phyloP scores from a whole-genome alignment of 2,113 vertebrate species.

The Lampris megalopsis region DNA sequence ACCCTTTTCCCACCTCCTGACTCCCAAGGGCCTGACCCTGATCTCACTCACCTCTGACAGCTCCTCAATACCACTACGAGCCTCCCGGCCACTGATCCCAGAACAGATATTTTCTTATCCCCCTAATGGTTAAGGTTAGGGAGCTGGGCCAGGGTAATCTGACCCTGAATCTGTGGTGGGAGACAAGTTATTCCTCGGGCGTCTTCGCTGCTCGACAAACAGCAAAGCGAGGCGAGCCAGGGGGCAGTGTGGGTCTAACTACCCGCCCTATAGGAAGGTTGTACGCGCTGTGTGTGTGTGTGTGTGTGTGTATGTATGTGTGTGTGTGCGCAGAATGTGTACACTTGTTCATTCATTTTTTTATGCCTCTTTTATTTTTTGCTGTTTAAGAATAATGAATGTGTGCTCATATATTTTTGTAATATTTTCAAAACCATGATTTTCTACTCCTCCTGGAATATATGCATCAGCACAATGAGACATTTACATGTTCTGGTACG shows the following conservation, averaged over 20 bases:
- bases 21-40: conserved; percentile 79
- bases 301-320: neutral
- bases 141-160: conserved; percentile 75
- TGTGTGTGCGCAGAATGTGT: neutral
- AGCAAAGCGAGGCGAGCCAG: conserved; percentile 81
- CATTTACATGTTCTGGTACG: neutral
- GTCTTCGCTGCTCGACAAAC: conserved; percentile 77
- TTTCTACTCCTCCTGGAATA: conserved; percentile 1
- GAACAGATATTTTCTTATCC: conserved; percentile 81
- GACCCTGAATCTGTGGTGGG: conserved; percentile 79
- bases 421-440: neutral
- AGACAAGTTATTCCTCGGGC: conserved; percentile 76
- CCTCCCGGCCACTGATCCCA: conserved; percentile 75
- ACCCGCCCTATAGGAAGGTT: conserved; percentile 72
- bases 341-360: neutral
- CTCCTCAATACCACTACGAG: conserved; percentile 87
- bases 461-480: neutral
- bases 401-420: conserved; percentile 15
- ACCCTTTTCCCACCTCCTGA: conserved; percentile 79
- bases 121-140: conserved; percentile 79
- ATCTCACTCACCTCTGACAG: conserved; percentile 86
- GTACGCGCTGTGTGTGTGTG: neutral
- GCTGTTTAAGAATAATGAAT: conserved; percentile 17
- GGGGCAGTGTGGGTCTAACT: conserved; percentile 80
- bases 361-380: neutral